Evolutionary conservation across 2,113 vertebrate genomes (phyloP), one percentile per base, ranked within the genome.

Genomic region (Spermophilus dauricus): DNA sequence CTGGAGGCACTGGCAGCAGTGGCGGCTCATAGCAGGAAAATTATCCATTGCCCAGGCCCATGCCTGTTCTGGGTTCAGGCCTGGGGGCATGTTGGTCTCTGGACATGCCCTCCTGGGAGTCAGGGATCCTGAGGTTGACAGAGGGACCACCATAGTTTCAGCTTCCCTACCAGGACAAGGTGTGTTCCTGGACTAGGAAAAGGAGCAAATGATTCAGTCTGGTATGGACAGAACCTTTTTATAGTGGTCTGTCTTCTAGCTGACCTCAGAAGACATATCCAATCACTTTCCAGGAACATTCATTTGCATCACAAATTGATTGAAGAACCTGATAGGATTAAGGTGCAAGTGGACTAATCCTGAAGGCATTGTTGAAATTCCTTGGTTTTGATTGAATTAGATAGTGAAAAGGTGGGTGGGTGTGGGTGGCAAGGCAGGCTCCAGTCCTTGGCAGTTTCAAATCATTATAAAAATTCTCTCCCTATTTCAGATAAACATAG

Each of bases 11-110:
- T 42, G 30, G 48, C 58, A 48, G 24, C 58, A 76, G 58, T 0
- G 32, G 8, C 28, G 8, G 37, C 84, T 37, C 56, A 92, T 56
- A 9, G 14, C 76, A 1, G 61, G 8, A 20, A 95, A 92, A 51
- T 87, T 76, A 45, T 92, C 84, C 70, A 84, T 30, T 1, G 82
- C 56, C 88, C 88, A 94, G 26, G 82, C 76, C 82, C 87, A 82
- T 2, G 76, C 82, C 92, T 70, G 82, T 4, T n/a, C 53, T 42
- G 0, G n/a, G 56, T 26, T 78, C 51, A 70, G 81, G 56, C n/a
- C 86, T 5, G 61, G 20, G 1, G 70, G 32, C 37, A 37, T 16
- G 28, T 30, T 8, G 30, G 39, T 39, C 80, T 78, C 58, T 69
- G 80, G 72, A 16, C 18, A 4, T 5, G 10, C 42, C 9, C 4